A percentile compares a stretch with the other conserved stretches of the same genome.
phyloP scores from a whole-genome alignment of 2,113 vertebrate species.

The Xenopus laevis region DNA sequence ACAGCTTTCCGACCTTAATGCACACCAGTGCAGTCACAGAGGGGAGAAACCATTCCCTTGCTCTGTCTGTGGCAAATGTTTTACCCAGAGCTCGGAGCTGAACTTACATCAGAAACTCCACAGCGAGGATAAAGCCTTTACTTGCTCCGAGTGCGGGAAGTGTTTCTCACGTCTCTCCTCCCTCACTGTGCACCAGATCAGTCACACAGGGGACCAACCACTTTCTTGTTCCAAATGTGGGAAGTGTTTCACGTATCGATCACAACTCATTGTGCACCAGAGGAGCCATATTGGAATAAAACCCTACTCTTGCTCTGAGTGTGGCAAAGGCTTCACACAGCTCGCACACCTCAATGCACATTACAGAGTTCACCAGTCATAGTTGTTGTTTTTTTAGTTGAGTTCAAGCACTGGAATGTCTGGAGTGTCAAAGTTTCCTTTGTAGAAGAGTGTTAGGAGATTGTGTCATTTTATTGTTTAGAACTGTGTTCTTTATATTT shows the following conservation, averaged over 20 bases:
- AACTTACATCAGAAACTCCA: conserved; percentile 57
- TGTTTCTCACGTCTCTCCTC: conserved; percentile 55
- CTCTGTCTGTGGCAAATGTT: conserved; percentile 55
- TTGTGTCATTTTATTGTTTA: too few species aligned
- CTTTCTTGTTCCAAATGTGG: conserved; percentile 54
- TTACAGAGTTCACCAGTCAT: conserved; percentile 49
- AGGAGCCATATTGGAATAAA: conserved; percentile 54
- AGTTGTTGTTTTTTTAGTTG: too few species aligned
- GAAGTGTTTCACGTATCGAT: conserved; percentile 57
- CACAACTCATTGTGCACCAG: conserved; percentile 55
- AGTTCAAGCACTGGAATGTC: too few species aligned
- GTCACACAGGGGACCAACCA: conserved; percentile 58
- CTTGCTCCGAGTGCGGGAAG: conserved; percentile 57
- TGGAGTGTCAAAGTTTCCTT: too few species aligned
- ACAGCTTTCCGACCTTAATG: background rate
- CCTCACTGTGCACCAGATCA: conserved; percentile 54
- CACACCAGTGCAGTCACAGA: conserved; percentile 8
- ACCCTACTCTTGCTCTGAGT: conserved; percentile 46
- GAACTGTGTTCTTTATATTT: too few species aligned
- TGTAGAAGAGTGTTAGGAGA: too few species aligned
- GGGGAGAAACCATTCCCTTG: conserved; percentile 44
- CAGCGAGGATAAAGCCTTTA: conserved; percentile 58
- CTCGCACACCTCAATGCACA: conserved; percentile 55
- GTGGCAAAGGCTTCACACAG: conserved; percentile 55
- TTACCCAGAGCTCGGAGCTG: conserved; percentile 55